Evolutionary conservation across 2,888 invertebrate genomes (phyloP).

Genomic region (Tanypteryx hageni): DNA sequence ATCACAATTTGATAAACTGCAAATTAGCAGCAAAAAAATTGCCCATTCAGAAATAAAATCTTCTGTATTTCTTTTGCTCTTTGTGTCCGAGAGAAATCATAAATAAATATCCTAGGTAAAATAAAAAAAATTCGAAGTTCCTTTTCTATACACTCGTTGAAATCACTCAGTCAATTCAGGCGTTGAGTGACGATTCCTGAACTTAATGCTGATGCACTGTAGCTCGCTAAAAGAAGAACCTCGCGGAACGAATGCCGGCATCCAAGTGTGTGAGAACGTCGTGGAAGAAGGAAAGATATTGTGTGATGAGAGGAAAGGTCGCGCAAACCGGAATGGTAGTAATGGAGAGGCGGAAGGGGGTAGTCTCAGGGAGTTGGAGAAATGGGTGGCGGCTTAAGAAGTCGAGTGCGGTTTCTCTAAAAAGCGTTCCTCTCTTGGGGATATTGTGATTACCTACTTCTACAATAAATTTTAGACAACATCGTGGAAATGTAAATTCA

Average conservation of each 20-base stretch:
- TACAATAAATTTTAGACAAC: not conserved
- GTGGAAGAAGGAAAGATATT: conserved; percentile 46
- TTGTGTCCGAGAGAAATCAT: not conserved
- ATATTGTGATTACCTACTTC: not conserved
- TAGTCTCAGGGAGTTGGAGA: not conserved
- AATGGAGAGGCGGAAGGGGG: conserved; percentile 28
- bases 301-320: conserved; percentile 50
- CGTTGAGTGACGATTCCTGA: not conserved
- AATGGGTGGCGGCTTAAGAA: not conserved
- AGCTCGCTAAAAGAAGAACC: conserved; percentile 3
- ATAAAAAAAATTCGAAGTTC: not conserved
- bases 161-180: not conserved
- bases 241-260: conserved; percentile 38
- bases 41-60: not conserved
- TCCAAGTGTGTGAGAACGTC: conserved; percentile 38
- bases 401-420: not conserved
- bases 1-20: not conserved
- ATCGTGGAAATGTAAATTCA: not conserved
- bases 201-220: not conserved
- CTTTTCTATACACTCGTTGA: not conserved
- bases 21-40: not conserved
- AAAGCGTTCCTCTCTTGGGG: not conserved
- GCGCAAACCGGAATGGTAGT: not conserved
- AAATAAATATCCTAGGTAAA: not conserved
- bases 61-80: not conserved